Conservation (phyloP, 2,113 vertebrate species). For the Poeciliopsis turrubarensis region DNA sequence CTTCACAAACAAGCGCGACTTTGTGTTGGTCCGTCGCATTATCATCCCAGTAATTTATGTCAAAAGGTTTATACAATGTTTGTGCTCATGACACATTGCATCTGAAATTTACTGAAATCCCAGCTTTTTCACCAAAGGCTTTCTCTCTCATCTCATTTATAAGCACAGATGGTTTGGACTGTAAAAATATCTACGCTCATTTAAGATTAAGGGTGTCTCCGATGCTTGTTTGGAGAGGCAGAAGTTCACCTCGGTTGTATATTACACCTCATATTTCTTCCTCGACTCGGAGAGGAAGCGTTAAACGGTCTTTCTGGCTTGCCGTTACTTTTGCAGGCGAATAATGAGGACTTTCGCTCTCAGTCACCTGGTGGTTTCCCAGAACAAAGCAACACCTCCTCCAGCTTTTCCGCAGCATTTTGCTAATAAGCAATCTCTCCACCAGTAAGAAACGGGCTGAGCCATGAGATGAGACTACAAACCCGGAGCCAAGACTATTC, state of each 20-base stretch:
- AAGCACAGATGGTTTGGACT: slow-evolving; percentile 8
- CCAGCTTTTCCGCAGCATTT: slow-evolving; percentile 44
- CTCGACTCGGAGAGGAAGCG: slow-evolving; percentile 19
- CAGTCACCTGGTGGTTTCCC: slow-evolving; percentile 42
- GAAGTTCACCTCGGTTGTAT: slow-evolving; percentile 11
- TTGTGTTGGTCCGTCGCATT: too few species aligned
- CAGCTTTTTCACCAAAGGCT: too few species aligned
- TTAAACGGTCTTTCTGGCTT: slow-evolving; percentile 34
- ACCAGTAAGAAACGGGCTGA: slow-evolving; percentile 23
- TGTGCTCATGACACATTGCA: too few species aligned
- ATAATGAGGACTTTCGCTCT: slow-evolving; percentile 53
- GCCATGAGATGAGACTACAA: slow-evolving; percentile 21
- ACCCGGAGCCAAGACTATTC: slow-evolving; percentile 16
- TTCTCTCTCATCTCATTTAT: background rate
- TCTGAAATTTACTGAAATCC: too few species aligned
- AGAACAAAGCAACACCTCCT: slow-evolving; percentile 62
- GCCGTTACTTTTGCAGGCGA: slow-evolving; percentile 27
- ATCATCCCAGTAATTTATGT: background rate
- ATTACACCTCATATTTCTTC: slow-evolving; percentile 16
- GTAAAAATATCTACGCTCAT: background rate
- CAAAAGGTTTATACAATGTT: background rate
- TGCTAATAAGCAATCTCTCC: slow-evolving; percentile 34
- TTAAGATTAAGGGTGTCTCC: background rate
- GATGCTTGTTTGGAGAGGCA: background rate
- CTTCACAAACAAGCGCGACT: too few species aligned